Evolutionary conservation across 1,140 invertebrate species (phyloP).

Genomic region (Neocloeon triangulifer): DNA sequence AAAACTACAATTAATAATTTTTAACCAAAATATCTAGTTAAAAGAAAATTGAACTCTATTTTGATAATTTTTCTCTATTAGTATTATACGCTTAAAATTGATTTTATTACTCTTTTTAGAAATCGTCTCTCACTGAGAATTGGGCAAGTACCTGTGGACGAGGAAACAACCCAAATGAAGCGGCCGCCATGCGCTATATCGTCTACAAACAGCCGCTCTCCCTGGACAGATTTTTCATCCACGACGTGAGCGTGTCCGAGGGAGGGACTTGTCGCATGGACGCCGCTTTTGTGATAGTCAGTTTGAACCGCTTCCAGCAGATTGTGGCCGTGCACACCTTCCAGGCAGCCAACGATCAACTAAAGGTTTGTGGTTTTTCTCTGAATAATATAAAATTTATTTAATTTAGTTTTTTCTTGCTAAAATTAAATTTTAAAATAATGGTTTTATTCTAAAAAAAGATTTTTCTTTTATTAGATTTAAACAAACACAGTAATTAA

Average conservation of each 20-base stretch:
- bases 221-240: constrained; percentile 38
- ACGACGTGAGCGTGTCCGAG: constrained; percentile 33
- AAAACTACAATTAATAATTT: background rate
- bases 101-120: too few relatives aligned
- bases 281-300: constrained; percentile 29
- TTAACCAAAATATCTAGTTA: background rate
- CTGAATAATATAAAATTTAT: too few relatives aligned
- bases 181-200: constrained; percentile 25
- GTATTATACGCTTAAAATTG: background rate
- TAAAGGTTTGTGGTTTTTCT: too few relatives aligned
- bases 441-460: constrained; percentile 4
- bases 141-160: constrained; percentile 22
- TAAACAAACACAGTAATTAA: too few relatives aligned
- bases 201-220: constrained; percentile 43
- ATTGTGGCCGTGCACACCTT: constrained; percentile 30
- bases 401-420: constrained; percentile 6
- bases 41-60: background rate
- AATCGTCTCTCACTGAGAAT: constrained; percentile 26
- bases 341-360: constrained; percentile 23
- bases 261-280: constrained; percentile 26
- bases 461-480: too few relatives aligned
- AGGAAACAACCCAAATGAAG: constrained; percentile 12
- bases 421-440: background rate
- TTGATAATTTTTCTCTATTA: constrained; percentile 1
- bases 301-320: constrained; percentile 33